Percentiles rank a stretch among this genome's conserved stretches.
phyloP scores from a whole-genome alignment of 2,113 vertebrate species.

The Thunnus maccoyii region DNA sequence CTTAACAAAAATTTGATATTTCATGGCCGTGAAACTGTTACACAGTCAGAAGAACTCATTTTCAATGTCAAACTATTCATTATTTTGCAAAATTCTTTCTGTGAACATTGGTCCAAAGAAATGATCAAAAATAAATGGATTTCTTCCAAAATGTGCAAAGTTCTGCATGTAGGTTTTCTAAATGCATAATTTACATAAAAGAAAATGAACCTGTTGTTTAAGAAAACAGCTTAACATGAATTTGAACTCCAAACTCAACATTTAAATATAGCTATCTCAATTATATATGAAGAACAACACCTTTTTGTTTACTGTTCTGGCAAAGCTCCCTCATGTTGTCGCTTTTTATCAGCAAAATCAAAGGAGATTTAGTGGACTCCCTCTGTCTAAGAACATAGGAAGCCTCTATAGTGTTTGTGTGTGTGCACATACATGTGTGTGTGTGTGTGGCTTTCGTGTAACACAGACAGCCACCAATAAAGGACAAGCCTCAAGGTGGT shows the following conservation, averaged over 20 bases:
- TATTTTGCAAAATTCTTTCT: too few species aligned
- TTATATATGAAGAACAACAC: too few species aligned
- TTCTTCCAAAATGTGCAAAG: too few species aligned
- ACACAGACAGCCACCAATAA: conserved; percentile 16
- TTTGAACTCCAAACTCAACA: neutral
- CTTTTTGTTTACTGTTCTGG: too few species aligned
- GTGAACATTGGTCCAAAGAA: neutral
- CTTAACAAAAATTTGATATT: neutral
- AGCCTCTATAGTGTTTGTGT: neutral
- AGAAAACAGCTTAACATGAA: neutral
- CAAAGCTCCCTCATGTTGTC: too few species aligned
- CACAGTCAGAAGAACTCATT: too few species aligned
- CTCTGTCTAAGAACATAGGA: neutral
- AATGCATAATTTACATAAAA: conserved; percentile 4
- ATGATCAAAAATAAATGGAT: too few species aligned
- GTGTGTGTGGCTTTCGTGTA: neutral
- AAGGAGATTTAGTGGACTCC: too few species aligned
- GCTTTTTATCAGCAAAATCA: neutral
- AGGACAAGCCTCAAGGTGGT: conserved; percentile 25
- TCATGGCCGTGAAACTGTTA: neutral
- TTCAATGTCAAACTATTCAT: too few species aligned
- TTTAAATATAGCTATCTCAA: neutral
- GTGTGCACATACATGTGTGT: neutral
- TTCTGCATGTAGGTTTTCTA: neutral
- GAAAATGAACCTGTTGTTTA: too few species aligned